Evolutionary conservation across 2,888 invertebrate genomes (phyloP).

Genomic region (Lithophane leautieri): DNA sequence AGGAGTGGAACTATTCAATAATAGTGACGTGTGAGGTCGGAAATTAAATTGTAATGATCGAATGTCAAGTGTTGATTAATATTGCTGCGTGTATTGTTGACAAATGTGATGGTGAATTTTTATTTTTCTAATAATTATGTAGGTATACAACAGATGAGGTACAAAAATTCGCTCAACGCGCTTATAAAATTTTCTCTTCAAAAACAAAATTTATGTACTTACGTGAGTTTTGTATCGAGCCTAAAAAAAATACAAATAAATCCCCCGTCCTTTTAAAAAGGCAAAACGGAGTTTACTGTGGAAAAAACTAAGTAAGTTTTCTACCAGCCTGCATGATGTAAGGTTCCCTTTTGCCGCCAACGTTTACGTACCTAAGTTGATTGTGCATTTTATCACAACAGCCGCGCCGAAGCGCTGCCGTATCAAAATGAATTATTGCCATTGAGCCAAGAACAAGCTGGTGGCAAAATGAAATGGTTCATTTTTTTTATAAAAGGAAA

Average conservation of each 20-base stretch:
- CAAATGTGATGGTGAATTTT: not conserved
- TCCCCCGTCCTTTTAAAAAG: no score
- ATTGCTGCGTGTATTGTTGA: constrained; percentile 24
- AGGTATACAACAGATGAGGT: no score
- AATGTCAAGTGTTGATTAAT: constrained; percentile 72
- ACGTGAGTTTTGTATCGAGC: not conserved
- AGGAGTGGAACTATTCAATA: constrained; percentile 73
- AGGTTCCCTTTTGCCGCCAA: not conserved
- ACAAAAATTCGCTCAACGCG: no score
- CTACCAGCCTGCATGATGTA: no score
- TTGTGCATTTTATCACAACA: constrained; percentile 37
- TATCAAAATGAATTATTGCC: constrained; percentile 41
- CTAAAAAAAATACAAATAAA: not conserved
- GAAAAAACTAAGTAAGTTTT: not conserved
- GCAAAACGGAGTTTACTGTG: not conserved
- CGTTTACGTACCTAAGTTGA: not conserved
- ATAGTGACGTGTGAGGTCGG: constrained; percentile 69
- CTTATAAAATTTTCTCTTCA: no score
- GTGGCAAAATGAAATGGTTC: not conserved
- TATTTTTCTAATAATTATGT: not conserved
- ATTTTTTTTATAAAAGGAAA: not conserved
- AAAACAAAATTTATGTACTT: no score
- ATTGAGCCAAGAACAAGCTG: constrained; percentile 27
- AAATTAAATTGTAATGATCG: constrained; percentile 72
- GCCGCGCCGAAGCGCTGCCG: constrained; percentile 36